phyloP scores from a whole-genome alignment of 2,797 vertebrate species.

The Phoebastria nigripes region DNA sequence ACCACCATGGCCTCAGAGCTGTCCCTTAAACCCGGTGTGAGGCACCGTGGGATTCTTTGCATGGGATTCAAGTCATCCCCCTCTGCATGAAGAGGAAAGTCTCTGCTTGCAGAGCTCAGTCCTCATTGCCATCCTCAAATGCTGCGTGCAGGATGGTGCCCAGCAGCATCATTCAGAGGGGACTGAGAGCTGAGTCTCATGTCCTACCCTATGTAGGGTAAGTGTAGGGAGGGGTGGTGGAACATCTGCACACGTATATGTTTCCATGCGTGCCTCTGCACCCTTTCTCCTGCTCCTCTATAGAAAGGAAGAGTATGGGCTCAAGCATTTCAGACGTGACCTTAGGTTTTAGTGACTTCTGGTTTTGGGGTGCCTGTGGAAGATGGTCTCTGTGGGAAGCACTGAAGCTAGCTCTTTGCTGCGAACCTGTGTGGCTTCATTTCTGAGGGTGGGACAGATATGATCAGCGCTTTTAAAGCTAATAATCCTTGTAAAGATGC shows the following conservation, averaged over 20 bases:
- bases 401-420: neutral
- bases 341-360: neutral
- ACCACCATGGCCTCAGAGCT: neutral
- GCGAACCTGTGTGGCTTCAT: neutral
- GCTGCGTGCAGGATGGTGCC: neutral
- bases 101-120: neutral
- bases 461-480: neutral
- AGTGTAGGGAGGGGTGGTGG: neutral
- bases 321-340: neutral
- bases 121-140: neutral
- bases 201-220: accelerated
- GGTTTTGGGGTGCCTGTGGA: neutral
- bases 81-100: neutral
- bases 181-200: neutral
- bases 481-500: conserved; percentile 33
- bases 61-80: neutral
- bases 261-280: neutral
- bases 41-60: neutral
- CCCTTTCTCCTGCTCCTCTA: neutral
- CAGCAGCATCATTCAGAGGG: neutral
- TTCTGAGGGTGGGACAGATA: neutral
- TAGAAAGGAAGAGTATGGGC: neutral
- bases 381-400: neutral
- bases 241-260: neutral
- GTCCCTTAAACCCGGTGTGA: neutral